phyloP scores from a whole-genome alignment of 2,888 invertebrate genomes.

The Spodoptera littoralis region DNA sequence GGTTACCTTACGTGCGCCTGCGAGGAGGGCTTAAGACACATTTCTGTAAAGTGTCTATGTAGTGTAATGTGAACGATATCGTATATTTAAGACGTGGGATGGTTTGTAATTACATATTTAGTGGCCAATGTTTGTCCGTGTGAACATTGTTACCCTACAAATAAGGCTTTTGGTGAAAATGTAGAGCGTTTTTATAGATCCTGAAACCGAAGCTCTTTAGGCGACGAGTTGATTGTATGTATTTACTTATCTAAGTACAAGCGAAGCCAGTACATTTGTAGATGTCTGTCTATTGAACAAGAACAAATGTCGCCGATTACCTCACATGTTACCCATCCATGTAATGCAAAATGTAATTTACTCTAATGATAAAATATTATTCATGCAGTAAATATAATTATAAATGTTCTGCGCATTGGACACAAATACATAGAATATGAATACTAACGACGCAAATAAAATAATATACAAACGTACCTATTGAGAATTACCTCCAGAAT shows the following conservation, averaged over 20 bases:
- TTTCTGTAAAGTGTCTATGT: conserved; percentile 42
- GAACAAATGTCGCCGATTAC: not conserved
- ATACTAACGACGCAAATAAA: conserved; percentile 11
- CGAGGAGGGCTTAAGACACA: conserved; percentile 31
- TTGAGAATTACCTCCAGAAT: conserved; percentile 7
- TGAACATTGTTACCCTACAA: conserved; percentile 15
- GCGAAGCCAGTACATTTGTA: not conserved
- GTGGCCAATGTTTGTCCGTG: conserved; percentile 27
- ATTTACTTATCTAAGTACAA: not conserved
- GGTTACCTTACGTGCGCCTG: conserved; percentile 39
- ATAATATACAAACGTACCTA: conserved; percentile 1
- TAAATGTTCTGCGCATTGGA: conserved; percentile 4
- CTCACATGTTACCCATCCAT: not conserved
- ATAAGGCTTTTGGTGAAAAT: conserved; percentile 9
- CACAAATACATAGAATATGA: conserved; percentile 16
- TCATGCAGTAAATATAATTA: conserved; percentile 8
- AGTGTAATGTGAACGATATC: conserved; percentile 42
- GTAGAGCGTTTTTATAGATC: no score
- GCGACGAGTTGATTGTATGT: not conserved
- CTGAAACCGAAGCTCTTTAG: no score
- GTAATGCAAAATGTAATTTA: not conserved
- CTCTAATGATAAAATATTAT: conserved; percentile 4
- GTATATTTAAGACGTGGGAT: conserved; percentile 45
- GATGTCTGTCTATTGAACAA: not conserved
- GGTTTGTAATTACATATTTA: conserved; percentile 41